Evolutionary conservation across 2,888 invertebrate species (phyloP).

Genomic region (Cheilosia urbana): DNA sequence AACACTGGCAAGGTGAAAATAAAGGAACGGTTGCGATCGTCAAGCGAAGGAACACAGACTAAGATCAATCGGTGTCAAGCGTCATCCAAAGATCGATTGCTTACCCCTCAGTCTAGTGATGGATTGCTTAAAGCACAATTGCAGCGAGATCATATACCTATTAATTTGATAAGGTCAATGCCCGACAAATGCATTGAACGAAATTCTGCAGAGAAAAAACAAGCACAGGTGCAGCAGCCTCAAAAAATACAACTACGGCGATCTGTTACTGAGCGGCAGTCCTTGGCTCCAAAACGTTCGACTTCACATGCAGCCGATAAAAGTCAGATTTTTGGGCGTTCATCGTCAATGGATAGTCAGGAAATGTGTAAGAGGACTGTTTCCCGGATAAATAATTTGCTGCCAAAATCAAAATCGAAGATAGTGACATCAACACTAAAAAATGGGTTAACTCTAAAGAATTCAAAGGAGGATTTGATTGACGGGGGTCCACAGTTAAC

Average conservation of each 20-base stretch:
- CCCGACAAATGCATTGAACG: slow-evolving; percentile 72
- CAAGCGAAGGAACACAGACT: slow-evolving; percentile 50
- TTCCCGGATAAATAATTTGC: slow-evolving; percentile 57
- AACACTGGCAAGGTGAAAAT: slow-evolving; percentile 31
- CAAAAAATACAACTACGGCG: slow-evolving; percentile 76
- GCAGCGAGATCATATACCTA: slow-evolving; percentile 76
- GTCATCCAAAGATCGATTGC: slow-evolving; percentile 77
- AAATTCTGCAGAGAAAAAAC: slow-evolving; percentile 47
- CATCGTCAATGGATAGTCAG: slow-evolving; percentile 81
- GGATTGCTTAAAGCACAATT: slow-evolving; percentile 73
- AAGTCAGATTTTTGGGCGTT: slow-evolving; percentile 78
- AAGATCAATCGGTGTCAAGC: slow-evolving; percentile 72
- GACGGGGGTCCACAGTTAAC: slow-evolving; percentile 78
- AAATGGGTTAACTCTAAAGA: slow-evolving; percentile 72
- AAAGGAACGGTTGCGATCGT: slow-evolving; percentile 54
- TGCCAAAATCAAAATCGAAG: slow-evolving; percentile 61
- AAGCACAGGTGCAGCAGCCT: slow-evolving; percentile 40
- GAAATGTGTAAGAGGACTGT: slow-evolving; percentile 79
- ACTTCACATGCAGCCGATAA: slow-evolving; percentile 73
- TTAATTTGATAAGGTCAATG: slow-evolving; percentile 66
- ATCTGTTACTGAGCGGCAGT: slow-evolving; percentile 79
- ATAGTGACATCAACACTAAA: slow-evolving; percentile 69
- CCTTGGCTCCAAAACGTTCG: slow-evolving; percentile 79
- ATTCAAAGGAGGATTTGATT: slow-evolving; percentile 77
- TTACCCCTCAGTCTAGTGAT: slow-evolving; percentile 68